phyloP scores from a whole-genome alignment of 2,797 vertebrate species.

The Pogoniulus pusillus region DNA sequence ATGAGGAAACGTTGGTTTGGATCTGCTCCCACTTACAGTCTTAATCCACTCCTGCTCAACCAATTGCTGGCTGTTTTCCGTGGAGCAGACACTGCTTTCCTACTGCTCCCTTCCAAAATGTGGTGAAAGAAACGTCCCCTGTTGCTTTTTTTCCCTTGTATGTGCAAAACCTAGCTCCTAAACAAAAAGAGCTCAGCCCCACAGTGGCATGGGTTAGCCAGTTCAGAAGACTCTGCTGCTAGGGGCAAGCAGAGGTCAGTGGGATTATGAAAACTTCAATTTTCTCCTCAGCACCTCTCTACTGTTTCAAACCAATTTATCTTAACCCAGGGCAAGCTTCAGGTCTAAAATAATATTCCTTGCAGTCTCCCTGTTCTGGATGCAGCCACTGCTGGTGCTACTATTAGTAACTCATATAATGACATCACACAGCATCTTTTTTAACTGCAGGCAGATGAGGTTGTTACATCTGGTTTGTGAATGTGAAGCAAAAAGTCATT shows the following conservation, averaged over 20 bases:
- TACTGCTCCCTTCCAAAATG: constrained; percentile 32
- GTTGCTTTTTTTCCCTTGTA: constrained; percentile 38
- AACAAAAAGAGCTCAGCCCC: constrained; percentile 3
- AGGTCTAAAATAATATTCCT: neutral
- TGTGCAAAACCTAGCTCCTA: constrained; percentile 35
- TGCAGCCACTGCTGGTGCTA: neutral
- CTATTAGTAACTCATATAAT: neutral
- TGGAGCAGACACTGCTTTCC: constrained; percentile 13
- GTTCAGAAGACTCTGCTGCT: neutral
- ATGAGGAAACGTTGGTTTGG: constrained; percentile 12
- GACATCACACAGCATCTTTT: neutral
- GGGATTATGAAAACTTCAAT: neutral
- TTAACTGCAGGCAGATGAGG: neutral
- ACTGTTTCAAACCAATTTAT: constrained; percentile 5
- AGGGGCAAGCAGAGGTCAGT: neutral
- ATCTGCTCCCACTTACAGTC: constrained; percentile 9
- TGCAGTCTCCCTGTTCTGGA: neutral
- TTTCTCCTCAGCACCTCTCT: constrained; percentile 2
- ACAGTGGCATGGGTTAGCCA: neutral
- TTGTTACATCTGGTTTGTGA: neutral
- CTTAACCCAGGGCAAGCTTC: neutral
- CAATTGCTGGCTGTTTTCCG: constrained; percentile 41
- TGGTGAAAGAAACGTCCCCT: constrained; percentile 32
- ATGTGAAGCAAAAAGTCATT: neutral
- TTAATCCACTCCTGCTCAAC: constrained; percentile 45